Percentiles rank a stretch among this genome's conserved stretches.
Evolutionary conservation across 2,888 invertebrate genomes (phyloP).

Genomic region (Strigamia crassipes): DNA sequence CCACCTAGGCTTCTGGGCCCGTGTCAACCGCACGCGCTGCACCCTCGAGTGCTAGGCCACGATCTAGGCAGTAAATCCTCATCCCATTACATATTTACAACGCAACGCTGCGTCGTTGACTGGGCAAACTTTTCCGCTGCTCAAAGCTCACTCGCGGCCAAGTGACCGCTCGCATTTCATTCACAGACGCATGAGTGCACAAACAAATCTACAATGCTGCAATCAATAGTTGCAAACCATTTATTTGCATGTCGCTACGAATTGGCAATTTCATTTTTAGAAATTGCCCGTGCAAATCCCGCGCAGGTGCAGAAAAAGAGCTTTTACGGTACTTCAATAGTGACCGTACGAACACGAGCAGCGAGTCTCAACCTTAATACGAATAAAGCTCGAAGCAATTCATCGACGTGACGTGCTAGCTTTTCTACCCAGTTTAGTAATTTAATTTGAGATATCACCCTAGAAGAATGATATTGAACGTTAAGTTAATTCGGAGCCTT

Average conservation of each 20-base stretch:
- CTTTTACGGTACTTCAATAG: background rate
- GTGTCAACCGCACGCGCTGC: too few relatives aligned
- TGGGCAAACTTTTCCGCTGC: background rate
- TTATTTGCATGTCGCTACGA: background rate
- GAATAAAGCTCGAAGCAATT: constrained; percentile 18
- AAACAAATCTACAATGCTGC: background rate
- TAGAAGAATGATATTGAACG: constrained; percentile 29
- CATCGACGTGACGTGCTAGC: background rate
- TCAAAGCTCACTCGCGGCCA: background rate
- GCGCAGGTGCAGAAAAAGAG: too few relatives aligned
- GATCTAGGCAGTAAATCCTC: too few relatives aligned
- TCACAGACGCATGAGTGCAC: background rate
- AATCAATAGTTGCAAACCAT: background rate
- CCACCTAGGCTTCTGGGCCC: too few relatives aligned
- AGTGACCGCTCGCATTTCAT: background rate
- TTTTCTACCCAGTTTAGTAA: constrained; percentile 2
- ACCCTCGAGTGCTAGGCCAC: too few relatives aligned
- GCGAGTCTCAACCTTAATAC: background rate
- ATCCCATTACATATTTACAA: too few relatives aligned
- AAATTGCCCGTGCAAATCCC: background rate
- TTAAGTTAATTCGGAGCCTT: background rate
- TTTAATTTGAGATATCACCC: constrained; percentile 25
- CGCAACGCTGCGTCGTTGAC: background rate
- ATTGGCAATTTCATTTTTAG: background rate
- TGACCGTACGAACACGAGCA: background rate